A percentile compares a stretch with the other conserved stretches of the same genome.
Conservation (phyloP, 2,113 vertebrate genomes). For the Anhinga rufa region DNA sequence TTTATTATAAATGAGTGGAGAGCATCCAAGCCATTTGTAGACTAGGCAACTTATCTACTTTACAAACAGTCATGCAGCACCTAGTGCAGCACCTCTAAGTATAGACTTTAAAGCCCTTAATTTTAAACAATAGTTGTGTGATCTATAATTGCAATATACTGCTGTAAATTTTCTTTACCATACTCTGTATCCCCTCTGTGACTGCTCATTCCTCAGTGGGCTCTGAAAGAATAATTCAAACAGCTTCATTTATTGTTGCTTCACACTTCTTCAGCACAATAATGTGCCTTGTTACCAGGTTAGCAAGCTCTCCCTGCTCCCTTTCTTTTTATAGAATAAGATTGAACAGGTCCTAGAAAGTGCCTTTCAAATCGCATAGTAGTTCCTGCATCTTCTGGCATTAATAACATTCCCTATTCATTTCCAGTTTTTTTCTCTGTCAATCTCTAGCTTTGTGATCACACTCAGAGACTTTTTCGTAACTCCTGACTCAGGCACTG, state of each 20-base stretch:
- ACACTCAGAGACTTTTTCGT: background rate
- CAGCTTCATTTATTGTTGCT: background rate
- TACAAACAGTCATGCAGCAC: background rate
- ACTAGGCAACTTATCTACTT: background rate
- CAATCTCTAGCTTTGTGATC: background rate
- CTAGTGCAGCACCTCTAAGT: background rate
- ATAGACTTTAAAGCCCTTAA: background rate
- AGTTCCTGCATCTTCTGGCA: background rate
- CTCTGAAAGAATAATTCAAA: background rate
- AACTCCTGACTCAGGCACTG: background rate
- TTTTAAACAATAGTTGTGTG: background rate
- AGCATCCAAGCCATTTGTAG: background rate
- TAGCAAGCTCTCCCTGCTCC: background rate
- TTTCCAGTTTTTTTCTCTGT: background rate
- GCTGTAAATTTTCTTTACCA: background rate
- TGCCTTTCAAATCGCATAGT: background rate
- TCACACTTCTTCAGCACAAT: background rate
- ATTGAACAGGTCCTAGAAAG: background rate
- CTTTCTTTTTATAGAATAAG: background rate
- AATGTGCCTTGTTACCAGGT: background rate
- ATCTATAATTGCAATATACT: background rate
- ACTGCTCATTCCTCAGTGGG: background rate
- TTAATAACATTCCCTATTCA: background rate
- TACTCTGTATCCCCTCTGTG: background rate
- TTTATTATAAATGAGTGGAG: background rate